Evolutionary conservation across 1,140 invertebrate genomes (phyloP), one percentile per base, ranked within the genome.

Genomic region (Hyles euphorbiae): DNA sequence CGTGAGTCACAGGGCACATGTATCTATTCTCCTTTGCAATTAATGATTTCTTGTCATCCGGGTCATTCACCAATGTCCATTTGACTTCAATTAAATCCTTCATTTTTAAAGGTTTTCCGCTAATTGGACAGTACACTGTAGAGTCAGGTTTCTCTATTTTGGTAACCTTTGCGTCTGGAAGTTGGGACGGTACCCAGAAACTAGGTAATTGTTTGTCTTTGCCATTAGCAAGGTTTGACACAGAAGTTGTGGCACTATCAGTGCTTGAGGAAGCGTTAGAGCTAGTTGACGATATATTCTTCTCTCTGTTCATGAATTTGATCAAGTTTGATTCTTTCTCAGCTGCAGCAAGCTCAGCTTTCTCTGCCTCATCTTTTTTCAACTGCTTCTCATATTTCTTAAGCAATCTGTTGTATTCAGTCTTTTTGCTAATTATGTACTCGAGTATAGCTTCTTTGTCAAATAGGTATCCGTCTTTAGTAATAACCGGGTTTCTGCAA

Each of bases 391-490:
- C 96, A 88, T 95, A 99, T 81, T 98, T 96, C 81, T 99, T 99
- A 51, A 98, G 64, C 85, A 98, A 96, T 52, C 95, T 91, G 11
- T 93, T 93, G 69, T 97, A 96, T 86, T 99, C 97, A 72, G 93
- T 96, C 79, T 99, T 99, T 82, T 99, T 98, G 1, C 96, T 92
- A 40, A 99, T 92, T 55, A 99, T 96, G 70, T 99, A 99, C 81
- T 99, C 95, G 6, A 99, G 80, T 67, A 99, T 97, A 3, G 98
- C 95, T 92, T 99, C 98, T 83, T 99, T 99, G 73, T 99, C 98
- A 89, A 96, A 99, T 0, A 99, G 90, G 83, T 95, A 98, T 0
- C 99, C 99, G 78, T 99, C 96, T 81, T 87, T 89, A 3, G 96
- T 97, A 45, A 98, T 89, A 4, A 98, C 94, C 56, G 97, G 96